These are phyloP conservation scores for Zapornia atra DNA, from an alignment of 2,113 vertebrate species.

Conservation along the genomic window DNA sequence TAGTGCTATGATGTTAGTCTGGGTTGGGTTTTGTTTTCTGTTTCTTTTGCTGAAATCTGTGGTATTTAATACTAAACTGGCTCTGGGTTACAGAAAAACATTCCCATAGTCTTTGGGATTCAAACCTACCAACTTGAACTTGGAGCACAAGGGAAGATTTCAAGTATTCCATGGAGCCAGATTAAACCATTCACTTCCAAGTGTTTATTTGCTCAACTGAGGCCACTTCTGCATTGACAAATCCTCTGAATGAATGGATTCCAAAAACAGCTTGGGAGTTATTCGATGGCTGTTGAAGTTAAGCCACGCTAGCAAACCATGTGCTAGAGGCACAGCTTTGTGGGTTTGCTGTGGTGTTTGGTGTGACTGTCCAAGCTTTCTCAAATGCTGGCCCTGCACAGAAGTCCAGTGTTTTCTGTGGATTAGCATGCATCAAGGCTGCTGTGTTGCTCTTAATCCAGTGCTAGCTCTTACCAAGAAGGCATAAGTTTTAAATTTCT, in stretches of 20 bases:
- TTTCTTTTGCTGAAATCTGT: neutral
- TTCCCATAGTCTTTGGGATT: neutral
- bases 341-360: slow-evolving; percentile 17
- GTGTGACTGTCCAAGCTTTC: neutral
- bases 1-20: neutral
- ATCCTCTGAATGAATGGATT: slow-evolving; percentile 31
- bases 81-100: neutral
- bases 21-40: neutral
- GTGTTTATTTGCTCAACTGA: neutral
- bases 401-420: neutral
- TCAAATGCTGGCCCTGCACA: neutral
- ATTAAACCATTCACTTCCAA: neutral
- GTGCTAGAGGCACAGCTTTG: slow-evolving; percentile 14
- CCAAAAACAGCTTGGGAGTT: slow-evolving; percentile 18
- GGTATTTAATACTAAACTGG: neutral
- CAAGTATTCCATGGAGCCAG: neutral
- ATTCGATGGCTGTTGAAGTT: slow-evolving; percentile 27
- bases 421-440: neutral
- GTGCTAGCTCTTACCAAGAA: neutral
- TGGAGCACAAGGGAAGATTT: neutral
- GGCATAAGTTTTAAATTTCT: neutral
- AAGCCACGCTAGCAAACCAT: neutral
- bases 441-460: neutral
- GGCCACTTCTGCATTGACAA: neutral
- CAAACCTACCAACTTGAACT: neutral